Conservation (phyloP, 1,140 invertebrate species). For the Mycetomoellerius zeteki region DNA sequence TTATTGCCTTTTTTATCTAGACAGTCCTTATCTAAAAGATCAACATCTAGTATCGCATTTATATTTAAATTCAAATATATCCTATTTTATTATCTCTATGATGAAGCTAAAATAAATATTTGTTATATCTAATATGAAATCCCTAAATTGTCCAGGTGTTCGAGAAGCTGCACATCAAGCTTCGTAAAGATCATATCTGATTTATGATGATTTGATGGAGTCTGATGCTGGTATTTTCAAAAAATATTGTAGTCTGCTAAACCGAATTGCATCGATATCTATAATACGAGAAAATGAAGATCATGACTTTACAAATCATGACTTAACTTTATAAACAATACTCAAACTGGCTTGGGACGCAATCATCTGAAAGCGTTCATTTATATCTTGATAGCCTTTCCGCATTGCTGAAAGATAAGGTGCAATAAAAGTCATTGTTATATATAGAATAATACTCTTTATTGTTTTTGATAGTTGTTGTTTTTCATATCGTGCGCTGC, state of each 20-base stretch:
- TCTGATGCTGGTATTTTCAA: background rate
- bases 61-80: background rate
- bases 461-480: conserved; percentile 86
- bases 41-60: background rate
- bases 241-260: background rate
- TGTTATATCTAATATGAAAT: background rate
- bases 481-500: conserved; percentile 84
- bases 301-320: background rate
- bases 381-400: background rate
- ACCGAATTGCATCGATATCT: background rate
- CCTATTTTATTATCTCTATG: background rate
- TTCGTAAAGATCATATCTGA: background rate
- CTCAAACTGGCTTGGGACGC: background rate
- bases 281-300: conserved; percentile 9
- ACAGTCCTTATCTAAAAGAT: background rate
- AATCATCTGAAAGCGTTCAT: background rate
- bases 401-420: conserved; percentile 31
- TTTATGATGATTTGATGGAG: background rate
- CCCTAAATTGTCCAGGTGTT: background rate
- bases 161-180: background rate
- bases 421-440: conserved; percentile 78
- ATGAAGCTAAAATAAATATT: background rate
- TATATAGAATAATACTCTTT: conserved; percentile 88
- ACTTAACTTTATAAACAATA: background rate
- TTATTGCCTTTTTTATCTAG: background rate